Percentiles rank a stretch among this genome's conserved stretches.
Evolutionary conservation across 2,888 invertebrate genomes (phyloP).

Genomic region (Petrolisthes cinctipes): DNA sequence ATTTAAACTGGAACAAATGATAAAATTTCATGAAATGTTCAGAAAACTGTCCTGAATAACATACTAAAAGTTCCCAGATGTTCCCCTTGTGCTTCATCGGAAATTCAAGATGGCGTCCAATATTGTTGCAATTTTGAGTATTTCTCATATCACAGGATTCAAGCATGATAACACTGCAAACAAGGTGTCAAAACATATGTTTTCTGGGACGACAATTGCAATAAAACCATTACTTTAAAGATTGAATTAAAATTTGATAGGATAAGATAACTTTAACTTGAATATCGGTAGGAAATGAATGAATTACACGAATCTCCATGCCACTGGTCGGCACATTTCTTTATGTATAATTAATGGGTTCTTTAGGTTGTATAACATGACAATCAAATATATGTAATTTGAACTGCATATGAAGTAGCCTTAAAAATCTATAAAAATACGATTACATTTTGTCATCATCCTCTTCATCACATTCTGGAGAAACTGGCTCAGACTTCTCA

Average conservation of each 20-base stretch:
- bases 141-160: background rate
- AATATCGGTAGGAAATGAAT: background rate
- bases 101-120: background rate
- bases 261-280: background rate
- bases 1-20: background rate
- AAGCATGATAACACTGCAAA: background rate
- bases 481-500: conserved; percentile 6
- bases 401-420: conserved; percentile 10
- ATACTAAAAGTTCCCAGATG: background rate
- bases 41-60: background rate
- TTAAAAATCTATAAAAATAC: conserved; percentile 5
- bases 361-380: background rate
- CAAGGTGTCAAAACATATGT: background rate
- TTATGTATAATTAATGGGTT: background rate
- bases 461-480: conserved; percentile 12
- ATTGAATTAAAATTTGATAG: background rate
- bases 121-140: no score
- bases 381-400: conserved; percentile 5
- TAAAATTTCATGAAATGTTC: background rate
- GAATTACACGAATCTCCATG: background rate
- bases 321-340: background rate
- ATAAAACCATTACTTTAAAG: background rate
- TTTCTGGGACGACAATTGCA: background rate
- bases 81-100: background rate
- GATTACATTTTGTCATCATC: conserved; percentile 5